A percentile compares a stretch with the other conserved stretches of the same genome.
Conservation (phyloP, 1,140 invertebrate genomes). For the Caerostris extrusa region DNA sequence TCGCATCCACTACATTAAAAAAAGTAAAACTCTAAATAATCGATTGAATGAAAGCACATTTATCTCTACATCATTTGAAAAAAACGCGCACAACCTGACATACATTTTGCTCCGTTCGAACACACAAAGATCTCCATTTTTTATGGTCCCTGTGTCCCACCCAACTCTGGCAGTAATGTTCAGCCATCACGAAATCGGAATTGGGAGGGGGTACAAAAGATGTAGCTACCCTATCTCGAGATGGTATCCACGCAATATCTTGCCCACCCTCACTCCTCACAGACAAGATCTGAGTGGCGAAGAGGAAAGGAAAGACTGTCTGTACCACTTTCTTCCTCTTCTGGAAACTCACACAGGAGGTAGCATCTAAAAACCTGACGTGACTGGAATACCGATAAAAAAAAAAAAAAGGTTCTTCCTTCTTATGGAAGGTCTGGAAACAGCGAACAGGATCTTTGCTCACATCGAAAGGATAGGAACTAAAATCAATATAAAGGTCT, state of each 20-base stretch:
- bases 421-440: background rate
- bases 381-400: background rate
- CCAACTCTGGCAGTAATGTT: background rate
- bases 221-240: background rate
- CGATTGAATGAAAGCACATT: slow-evolving; percentile 15
- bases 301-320: background rate
- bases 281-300: too few species aligned
- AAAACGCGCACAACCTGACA: background rate
- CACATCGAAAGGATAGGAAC: background rate
- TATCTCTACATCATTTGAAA: background rate
- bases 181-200: slow-evolving; percentile 28
- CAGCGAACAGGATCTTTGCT: background rate
- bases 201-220: background rate
- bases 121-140: slow-evolving; percentile 2
- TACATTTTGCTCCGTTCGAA: slow-evolving; percentile 30
- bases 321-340: background rate
- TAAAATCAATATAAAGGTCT: background rate
- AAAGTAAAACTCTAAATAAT: slow-evolving; percentile 8
- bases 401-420: too few species aligned
- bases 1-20: background rate
- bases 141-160: background rate
- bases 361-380: slow-evolving; percentile 4
- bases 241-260: too few species aligned
- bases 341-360: background rate
- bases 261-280: too few species aligned